phyloP scores from a whole-genome alignment of 2,888 invertebrate genomes.

The Falcaria lacertinaria region DNA sequence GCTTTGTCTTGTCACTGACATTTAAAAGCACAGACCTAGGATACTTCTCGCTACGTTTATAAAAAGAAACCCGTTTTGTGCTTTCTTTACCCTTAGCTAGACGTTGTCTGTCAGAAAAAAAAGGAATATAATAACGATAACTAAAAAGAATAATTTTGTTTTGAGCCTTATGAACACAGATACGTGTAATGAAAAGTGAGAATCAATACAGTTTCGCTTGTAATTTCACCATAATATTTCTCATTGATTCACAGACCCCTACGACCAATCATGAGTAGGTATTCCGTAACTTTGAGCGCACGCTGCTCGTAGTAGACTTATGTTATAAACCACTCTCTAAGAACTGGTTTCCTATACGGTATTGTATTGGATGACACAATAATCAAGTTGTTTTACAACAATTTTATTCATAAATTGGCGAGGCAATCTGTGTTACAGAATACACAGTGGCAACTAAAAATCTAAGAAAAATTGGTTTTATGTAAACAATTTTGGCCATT shows the following conservation, averaged over 20 bases:
- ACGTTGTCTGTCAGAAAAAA: too few relatives aligned
- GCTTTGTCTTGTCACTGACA: too few relatives aligned
- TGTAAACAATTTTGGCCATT: slow-evolving; percentile 37
- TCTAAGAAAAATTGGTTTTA: slow-evolving; percentile 15
- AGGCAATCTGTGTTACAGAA: neutral
- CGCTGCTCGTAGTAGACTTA: slow-evolving; percentile 18
- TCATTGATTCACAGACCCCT: slow-evolving; percentile 27
- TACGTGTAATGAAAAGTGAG: neutral
- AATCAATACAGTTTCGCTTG: slow-evolving; percentile 11
- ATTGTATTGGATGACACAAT: slow-evolving; percentile 27
- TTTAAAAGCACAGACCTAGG: too few relatives aligned
- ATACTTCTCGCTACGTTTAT: too few relatives aligned
- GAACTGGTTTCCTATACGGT: slow-evolving; percentile 32
- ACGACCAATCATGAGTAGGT: slow-evolving; percentile 6
- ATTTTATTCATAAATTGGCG: slow-evolving; percentile 9
- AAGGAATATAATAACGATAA: too few relatives aligned
- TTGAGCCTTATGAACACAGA: neutral
- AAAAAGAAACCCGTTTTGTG: too few relatives aligned
- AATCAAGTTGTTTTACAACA: slow-evolving; percentile 21
- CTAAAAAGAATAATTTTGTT: too few relatives aligned
- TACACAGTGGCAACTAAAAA: slow-evolving; percentile 9
- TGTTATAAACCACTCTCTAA: slow-evolving; percentile 23
- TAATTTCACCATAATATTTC: slow-evolving; percentile 30
- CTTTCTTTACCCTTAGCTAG: too few relatives aligned
- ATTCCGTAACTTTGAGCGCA: neutral